phyloP scores from a whole-genome alignment of 1,140 invertebrate species.

The Periplaneta americana region DNA sequence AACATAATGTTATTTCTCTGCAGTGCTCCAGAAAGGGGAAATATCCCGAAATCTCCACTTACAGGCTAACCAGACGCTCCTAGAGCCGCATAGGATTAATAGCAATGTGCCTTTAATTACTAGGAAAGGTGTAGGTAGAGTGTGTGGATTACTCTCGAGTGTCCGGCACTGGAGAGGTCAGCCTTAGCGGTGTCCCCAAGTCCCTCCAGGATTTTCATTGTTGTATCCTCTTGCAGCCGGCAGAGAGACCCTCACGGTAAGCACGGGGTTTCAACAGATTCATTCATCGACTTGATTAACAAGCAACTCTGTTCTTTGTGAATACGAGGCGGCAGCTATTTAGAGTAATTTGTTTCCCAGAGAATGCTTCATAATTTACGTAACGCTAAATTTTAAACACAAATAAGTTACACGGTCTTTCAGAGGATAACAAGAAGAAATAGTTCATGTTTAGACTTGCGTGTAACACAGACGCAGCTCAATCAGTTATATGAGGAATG shows the following conservation, averaged over 20 bases:
- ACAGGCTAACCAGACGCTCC: neutral
- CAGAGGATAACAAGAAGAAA: too few relatives aligned
- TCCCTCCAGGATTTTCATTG: neutral
- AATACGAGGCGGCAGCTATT: neutral
- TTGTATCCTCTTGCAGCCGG: neutral
- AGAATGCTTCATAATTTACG: too few relatives aligned
- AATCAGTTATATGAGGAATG: too few relatives aligned
- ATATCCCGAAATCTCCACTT: too few relatives aligned
- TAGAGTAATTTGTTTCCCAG: too few relatives aligned
- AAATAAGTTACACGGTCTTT: too few relatives aligned
- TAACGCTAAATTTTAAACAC: too few relatives aligned
- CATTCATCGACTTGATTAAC: neutral
- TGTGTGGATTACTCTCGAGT: neutral
- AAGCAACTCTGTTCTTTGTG: neutral
- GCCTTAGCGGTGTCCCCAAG: neutral
- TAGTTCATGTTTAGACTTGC: too few relatives aligned
- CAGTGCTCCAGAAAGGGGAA: too few relatives aligned
- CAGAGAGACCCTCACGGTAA: neutral
- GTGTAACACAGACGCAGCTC: too few relatives aligned
- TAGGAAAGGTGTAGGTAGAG: conserved; percentile 1
- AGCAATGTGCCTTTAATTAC: conserved; percentile 6
- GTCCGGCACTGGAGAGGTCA: neutral
- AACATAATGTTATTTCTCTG: neutral
- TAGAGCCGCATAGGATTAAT: neutral
- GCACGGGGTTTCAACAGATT: neutral